Conservation (phyloP, 30 jellyfish, hydroid and myxozoan genomes). For the Aurelia sp. region DNA sequence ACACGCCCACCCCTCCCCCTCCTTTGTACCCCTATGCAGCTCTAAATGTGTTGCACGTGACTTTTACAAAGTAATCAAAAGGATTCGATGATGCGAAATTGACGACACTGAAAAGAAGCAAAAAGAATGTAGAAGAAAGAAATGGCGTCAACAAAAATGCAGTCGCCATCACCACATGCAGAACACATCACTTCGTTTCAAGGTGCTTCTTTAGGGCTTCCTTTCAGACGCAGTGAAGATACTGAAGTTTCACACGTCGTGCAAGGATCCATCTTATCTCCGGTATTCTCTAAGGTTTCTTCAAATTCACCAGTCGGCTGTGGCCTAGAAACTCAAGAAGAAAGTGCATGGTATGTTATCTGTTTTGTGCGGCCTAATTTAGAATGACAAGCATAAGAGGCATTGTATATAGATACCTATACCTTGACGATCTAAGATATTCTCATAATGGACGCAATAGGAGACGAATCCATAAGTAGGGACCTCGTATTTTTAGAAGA, state of each 20-base stretch:
- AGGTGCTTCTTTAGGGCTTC: background rate
- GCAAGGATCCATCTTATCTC: no score
- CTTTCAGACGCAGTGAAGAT: no score
- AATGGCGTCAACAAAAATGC: slow-evolving; percentile 66
- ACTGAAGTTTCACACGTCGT: no score
- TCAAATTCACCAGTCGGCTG: slow-evolving; percentile 34
- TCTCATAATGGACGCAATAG: no score
- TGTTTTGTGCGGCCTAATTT: no score
- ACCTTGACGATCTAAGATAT: no score
- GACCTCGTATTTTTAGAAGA: no score
- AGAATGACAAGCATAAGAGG: no score
- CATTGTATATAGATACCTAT: no score
- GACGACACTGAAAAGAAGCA: slow-evolving; percentile 4
- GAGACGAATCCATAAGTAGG: no score
- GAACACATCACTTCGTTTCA: background rate
- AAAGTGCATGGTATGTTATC: slow-evolving; percentile 34
- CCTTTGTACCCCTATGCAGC: no score
- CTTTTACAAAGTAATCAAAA: background rate
- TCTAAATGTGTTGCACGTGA: slow-evolving; percentile 39
- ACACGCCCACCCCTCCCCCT: no score
- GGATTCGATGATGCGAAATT: slow-evolving; percentile 11
- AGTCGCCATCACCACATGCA: slow-evolving; percentile 49
- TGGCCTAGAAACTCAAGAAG: slow-evolving; percentile 45
- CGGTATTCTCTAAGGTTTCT: background rate
- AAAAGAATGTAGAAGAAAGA: background rate